phyloP scores from a whole-genome alignment of 2,797 vertebrate species.

The Acropternis orthonyx region DNA sequence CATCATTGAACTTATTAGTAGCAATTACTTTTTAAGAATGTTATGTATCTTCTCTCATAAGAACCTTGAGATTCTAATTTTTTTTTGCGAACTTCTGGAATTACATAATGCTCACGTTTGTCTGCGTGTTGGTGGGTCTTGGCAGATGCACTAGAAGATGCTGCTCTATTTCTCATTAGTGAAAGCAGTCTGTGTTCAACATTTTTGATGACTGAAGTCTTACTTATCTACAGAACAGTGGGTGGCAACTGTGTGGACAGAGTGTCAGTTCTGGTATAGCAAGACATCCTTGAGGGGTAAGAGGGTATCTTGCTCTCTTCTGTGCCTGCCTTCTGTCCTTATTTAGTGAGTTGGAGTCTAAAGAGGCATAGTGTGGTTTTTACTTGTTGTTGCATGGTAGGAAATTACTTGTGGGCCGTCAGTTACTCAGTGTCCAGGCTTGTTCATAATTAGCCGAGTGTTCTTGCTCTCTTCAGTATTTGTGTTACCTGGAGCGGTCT shows the following conservation, averaged over 20 bases:
- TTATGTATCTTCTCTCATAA: rapidly evolving
- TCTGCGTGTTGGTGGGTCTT: background rate
- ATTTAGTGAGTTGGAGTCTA: background rate
- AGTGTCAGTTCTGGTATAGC: background rate
- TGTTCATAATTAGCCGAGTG: background rate
- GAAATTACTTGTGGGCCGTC: background rate
- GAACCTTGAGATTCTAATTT: background rate
- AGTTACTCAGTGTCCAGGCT: background rate
- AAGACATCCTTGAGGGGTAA: background rate
- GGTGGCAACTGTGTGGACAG: background rate
- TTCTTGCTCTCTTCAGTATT: background rate
- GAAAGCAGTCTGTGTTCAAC: constrained; percentile 13
- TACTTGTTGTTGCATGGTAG: background rate
- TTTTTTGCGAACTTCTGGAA: background rate
- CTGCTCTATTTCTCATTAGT: background rate
- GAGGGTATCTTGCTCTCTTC: background rate
- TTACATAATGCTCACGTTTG: background rate
- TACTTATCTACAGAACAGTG: background rate
- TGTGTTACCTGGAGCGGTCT: background rate
- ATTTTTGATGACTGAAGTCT: background rate
- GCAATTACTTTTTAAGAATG: background rate
- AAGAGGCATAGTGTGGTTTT: background rate
- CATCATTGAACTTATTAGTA: background rate
- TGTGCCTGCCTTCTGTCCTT: background rate
- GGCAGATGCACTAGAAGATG: background rate